phyloP scores from a whole-genome alignment of 2,113 vertebrate genomes.

The Antennarius striatus region DNA sequence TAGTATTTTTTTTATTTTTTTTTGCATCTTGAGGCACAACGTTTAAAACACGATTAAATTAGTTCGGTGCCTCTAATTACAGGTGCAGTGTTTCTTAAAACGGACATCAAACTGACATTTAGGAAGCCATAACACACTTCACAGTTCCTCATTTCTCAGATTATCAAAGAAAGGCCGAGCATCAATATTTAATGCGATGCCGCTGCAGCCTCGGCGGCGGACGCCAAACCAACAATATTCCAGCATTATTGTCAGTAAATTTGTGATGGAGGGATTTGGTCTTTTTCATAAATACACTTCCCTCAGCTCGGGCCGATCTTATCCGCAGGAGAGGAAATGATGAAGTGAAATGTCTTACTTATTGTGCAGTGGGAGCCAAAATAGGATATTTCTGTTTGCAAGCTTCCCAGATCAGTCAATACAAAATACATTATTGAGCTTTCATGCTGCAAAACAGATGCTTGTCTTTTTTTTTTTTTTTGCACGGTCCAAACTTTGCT shows the following conservation, averaged over 20 bases:
- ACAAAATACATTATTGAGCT: conserved; percentile 12
- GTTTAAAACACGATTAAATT: conserved; percentile 9
- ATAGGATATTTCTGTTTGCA: conserved; percentile 27
- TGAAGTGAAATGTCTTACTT: conserved; percentile 50
- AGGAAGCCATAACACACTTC: conserved; percentile 37
- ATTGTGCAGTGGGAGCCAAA: conserved; percentile 35
- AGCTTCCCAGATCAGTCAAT: conserved; percentile 20
- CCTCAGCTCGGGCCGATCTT: conserved; percentile 32
- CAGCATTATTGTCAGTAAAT: conserved; percentile 53
- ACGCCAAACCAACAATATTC: conserved; percentile 57
- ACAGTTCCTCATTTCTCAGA: conserved; percentile 34
- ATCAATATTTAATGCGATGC: conserved; percentile 59
- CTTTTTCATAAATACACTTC: conserved; percentile 45
- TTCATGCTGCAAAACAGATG: conserved; percentile 23
- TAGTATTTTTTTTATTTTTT: neutral
- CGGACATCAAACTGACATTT: conserved; percentile 2
- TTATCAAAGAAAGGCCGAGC: conserved; percentile 49
- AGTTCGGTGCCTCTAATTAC: conserved; percentile 15
- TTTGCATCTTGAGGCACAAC: conserved; percentile 12
- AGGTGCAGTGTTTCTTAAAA: conserved; percentile 29
- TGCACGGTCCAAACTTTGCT: conserved; percentile 4
- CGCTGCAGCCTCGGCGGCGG: conserved; percentile 30
- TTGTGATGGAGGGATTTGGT: conserved; percentile 39
- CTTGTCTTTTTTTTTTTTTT: neutral
- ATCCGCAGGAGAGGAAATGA: conserved; percentile 42